phyloP scores from a whole-genome alignment of 2,113 vertebrate genomes.

The cattle (Bos taurus) region DNA sequence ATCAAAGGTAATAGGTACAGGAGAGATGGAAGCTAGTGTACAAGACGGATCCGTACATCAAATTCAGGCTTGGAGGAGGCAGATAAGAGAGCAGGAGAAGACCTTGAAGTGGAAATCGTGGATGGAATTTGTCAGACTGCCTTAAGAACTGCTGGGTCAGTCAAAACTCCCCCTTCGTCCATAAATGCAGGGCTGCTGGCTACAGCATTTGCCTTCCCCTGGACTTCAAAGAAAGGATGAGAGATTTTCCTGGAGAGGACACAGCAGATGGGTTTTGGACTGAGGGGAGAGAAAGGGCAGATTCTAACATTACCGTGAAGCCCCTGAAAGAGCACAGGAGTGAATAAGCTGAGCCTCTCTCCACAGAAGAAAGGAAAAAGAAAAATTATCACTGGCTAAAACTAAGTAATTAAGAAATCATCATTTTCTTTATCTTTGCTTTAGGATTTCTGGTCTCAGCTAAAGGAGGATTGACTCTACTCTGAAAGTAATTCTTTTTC shows the following conservation, averaged over 20 bases:
- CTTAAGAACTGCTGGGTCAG: background rate
- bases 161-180: background rate
- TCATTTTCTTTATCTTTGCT: background rate
- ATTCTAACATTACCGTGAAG: background rate
- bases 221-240: background rate
- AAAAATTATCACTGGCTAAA: background rate
- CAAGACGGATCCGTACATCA: background rate
- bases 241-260: background rate
- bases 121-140: background rate
- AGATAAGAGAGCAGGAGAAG: background rate
- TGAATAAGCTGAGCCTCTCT: background rate
- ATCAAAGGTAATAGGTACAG: background rate
- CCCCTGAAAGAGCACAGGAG: accelerated
- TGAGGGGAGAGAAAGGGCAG: background rate
- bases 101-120: background rate
- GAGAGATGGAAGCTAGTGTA: background rate
- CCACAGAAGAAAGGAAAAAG: background rate
- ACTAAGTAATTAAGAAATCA: background rate
- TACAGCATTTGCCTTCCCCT: background rate
- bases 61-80: background rate
- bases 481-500: background rate
- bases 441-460: background rate
- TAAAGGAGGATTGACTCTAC: background rate
- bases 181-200: background rate
- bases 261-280: background rate